These are phyloP conservation scores for Ciconia stormi DNA, from an alignment of 2,113 vertebrate species.

Conservation along the genomic window DNA sequence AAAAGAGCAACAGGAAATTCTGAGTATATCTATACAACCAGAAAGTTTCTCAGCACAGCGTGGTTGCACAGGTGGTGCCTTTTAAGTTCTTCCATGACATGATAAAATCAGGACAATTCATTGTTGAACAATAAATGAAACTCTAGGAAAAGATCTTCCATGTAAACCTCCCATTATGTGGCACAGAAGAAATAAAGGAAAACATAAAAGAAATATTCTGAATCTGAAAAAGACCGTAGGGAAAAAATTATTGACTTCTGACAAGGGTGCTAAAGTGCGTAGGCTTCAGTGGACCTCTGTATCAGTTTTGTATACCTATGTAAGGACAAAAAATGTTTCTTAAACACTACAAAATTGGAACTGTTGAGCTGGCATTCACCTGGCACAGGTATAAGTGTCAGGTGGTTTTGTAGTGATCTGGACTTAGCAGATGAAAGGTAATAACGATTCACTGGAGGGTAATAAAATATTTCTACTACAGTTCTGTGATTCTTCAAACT, in stretches of 20 bases:
- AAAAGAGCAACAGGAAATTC: not conserved
- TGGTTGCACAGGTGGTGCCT: not conserved
- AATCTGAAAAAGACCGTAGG: not conserved
- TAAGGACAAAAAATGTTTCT: not conserved
- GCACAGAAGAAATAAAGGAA: not conserved
- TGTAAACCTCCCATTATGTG: not conserved
- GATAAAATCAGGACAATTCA: not conserved
- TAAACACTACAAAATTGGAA: not conserved
- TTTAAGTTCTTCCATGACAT: not conserved
- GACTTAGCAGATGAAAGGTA: not conserved
- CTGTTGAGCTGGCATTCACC: not conserved
- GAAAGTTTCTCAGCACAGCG: not conserved
- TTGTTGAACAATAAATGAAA: not conserved
- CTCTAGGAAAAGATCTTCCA: not conserved
- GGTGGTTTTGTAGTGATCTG: not conserved
- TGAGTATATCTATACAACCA: not conserved
- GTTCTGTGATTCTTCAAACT: not conserved
- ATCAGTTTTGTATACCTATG: not conserved
- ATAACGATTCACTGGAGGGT: not conserved
- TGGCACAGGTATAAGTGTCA: not conserved
- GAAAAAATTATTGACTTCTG: not conserved
- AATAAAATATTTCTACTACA: not conserved
- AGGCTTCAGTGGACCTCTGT: not conserved
- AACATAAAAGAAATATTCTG: not conserved
- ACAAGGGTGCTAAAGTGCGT: not conserved